Evolutionary conservation across 2,797 vertebrate species (phyloP), one percentile per base, ranked within the genome.

Genomic region (Oreortyx pictus): DNA sequence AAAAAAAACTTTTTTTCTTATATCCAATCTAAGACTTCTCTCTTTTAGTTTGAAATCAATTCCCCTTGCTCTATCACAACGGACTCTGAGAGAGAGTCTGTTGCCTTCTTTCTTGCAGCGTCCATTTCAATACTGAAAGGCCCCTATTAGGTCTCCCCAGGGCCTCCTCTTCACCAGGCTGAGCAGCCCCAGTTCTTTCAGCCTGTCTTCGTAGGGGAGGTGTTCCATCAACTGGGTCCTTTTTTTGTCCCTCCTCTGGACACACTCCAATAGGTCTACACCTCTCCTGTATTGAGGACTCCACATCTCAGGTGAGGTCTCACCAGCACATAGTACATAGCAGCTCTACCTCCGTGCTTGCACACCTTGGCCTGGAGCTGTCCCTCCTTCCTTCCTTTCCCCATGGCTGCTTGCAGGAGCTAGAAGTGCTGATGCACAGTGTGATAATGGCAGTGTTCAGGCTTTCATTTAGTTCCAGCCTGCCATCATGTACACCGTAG

Each of bases 321-420:
- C 29, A 54, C 29, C 17, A 54, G 52, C 29, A 11, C 52, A 7
- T 29, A 54, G 29, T 19, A 31, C 17, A 54, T 11, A 6, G 2
- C 70, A 81, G 15, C 20, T 67, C 11, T 7, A 0, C 22, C n/a
- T 47, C 73, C 22, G 22, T 4, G 0, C 46, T 44, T 60, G 3
- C 6, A 17, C 8, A 7, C 12, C 27, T 15, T 1, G 3, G 16
- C 19, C 15, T 8, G 1, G 2, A 62, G 5, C 14, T 5, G 6
- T 62, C 20, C 7, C 8, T 74, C 6, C 37, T 44, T 60, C 18
- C 39, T 18, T 7, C 18, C 39, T 18, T 7, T 29, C 33, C 10
- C 35, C 33, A 35, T 3, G 2, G 12, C n/a, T 27, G 27, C 33
- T 24, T 50, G 61, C 49, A 25, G 2, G 1, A 68, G 13, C 31